Evolutionary conservation across 1,140 invertebrate species (phyloP), one percentile per base, ranked within the genome.

Genomic region (Bombus affinis): DNA sequence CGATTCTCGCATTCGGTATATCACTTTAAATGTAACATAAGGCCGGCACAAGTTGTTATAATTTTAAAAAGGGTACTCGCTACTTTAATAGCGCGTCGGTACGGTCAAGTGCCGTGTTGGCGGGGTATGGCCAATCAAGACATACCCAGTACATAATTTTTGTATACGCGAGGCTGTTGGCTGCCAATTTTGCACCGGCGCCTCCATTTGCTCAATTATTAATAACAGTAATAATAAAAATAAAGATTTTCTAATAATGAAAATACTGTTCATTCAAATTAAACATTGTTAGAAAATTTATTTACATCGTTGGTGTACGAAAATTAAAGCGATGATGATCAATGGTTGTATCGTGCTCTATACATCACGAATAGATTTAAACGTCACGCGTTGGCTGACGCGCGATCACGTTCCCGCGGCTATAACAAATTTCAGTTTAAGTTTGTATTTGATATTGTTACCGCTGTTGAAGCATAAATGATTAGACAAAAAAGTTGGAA

Each of bases 121-220:
- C 94, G 95, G 95, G 95, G 96, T 96, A 96, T 96, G 96, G 96
- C 95, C 73, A n/a, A 96, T 96, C 96, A 96, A 96, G 95, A 96
- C 96, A 96, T 96, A 96, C 95, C 94, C 95, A 96, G 93, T 95
- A 96, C 95, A 65, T 95, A 96, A 96, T 96, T 95, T 96, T 96
- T 96, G 93, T 83, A 86, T 91, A 76, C 42, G 91, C 71, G 95
- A 93, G 95, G 95, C 93, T 95, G 95, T 96, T 95, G 93, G 95
- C 94, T 94, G 95, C 93, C 93, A 93, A 89, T 37, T 85, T 92
- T 87, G 93, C 95, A 95, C 94, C 88, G 94, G 92, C 95, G 95
- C 95, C 95, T 95, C 95, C 92, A 10, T 15, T 37, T 15, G 0
- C 0, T 22, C 4, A 15, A 6, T 15, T 32, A 5, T 0, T 3